Base-by-base conservation (phyloP, 2,797 vertebrate species). In the Brotula barbata region DNA sequence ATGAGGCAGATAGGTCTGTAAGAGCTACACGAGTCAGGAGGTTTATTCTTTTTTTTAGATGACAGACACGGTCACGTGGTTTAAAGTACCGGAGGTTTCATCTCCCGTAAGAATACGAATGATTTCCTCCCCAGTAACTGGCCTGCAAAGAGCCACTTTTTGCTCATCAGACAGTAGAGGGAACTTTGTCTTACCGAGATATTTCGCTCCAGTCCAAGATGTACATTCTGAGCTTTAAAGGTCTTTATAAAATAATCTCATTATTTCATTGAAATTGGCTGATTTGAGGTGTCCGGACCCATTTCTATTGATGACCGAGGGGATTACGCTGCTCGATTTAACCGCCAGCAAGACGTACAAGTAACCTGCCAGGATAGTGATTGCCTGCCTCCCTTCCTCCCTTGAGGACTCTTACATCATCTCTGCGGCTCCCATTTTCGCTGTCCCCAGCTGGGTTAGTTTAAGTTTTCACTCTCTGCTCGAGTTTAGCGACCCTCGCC, bases 221-320 rank as follows among this genome's bases (percentile, higher is more conserved):
- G 20, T 15, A 5, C 40, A 44, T 37, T 44, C 31, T 1, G 28
- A 37, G 20, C 16, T 43, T 15, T 39, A 39, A 6, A 45, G 49
- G 22, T 53, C 10, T 21, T 14, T 13, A 39, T 28, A 45, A 21
- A 62, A 62, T 1, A 14, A 3, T 44, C 10, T 61, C 20, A 45
- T 53, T 43, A 51, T 7, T 6, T 52, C 7, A 52, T 52, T 53
- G 36, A 62, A 52, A 20, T 62, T 41, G 28, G n/a, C 9, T 15
- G 19, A 48, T 5, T 14, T 47, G 15, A 46, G 5, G 6, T 2
- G 2, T 6, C 41, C 20, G 6, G 9, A 1, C 1, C 21, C 39
- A 14, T 14, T 59, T 17, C 20, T 48, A 23, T 9, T 16, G 13
- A 47, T 28, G 16, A 40, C 44, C 14, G 6, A 14, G 16, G 31